Conservation (phyloP, 2,797 vertebrate species). For the Antrozous pallidus region DNA sequence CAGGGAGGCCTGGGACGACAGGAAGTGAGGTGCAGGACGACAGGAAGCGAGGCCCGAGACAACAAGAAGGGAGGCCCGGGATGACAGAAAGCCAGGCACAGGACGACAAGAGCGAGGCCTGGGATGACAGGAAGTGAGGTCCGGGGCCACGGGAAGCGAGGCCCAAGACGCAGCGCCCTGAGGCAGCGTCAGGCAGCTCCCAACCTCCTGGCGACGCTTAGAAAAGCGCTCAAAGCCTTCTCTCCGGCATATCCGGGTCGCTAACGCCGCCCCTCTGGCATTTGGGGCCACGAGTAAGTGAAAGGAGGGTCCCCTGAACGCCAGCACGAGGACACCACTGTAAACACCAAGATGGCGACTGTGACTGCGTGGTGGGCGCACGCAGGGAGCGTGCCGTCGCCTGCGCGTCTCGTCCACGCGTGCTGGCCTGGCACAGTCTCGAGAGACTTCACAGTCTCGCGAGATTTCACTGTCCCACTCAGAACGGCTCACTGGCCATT, state of each 20-base stretch:
- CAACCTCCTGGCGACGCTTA: background rate
- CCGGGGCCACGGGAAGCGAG: accelerated
- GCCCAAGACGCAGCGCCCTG: accelerated
- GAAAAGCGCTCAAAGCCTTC: background rate
- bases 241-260: accelerated
- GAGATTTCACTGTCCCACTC: background rate
- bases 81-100: too few relatives aligned
- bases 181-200: accelerated
- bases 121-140: too few relatives aligned
- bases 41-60: too few relatives aligned
- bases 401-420: too few relatives aligned
- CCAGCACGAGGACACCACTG: accelerated
- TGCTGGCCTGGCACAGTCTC: background rate
- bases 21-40: too few relatives aligned
- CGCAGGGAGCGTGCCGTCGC: too few relatives aligned
- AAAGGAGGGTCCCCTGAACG: accelerated
- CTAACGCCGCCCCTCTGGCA: accelerated
- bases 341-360: background rate
- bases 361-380: background rate
- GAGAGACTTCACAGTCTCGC: background rate
- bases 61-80: too few relatives aligned
- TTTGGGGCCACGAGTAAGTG: accelerated
- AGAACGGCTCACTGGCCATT: accelerated
- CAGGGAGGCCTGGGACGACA: too few relatives aligned
- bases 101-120: too few relatives aligned